A percentile compares a stretch with the other conserved stretches of the same genome.
These are phyloP conservation scores for Podargus strigoides DNA, from an alignment of 2,797 vertebrate genomes.

Conservation along the genomic window DNA sequence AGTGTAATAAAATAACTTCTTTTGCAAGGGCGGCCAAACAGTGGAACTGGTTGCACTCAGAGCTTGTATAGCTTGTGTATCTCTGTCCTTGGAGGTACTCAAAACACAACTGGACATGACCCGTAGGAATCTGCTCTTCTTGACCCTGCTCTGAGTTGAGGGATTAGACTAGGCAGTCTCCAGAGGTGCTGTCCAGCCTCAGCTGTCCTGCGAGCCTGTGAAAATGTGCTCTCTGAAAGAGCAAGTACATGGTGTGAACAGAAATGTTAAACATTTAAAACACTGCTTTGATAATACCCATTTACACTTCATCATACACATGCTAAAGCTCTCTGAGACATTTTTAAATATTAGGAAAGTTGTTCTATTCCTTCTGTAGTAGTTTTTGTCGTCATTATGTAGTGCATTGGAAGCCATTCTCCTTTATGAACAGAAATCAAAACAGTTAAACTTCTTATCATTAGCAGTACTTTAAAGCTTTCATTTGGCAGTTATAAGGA, in stretches of 20 bases:
- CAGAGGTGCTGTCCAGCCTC: not conserved
- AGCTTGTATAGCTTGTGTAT: not conserved
- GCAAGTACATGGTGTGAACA: not conserved
- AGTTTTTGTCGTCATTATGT: not conserved
- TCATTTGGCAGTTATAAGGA: not conserved
- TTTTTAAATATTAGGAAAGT: conserved; percentile 27
- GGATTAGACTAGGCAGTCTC: not conserved
- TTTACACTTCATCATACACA: not conserved
- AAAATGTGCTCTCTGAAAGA: not conserved
- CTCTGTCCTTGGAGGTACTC: not conserved
- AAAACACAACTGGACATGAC: not conserved
- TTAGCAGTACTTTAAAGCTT: not conserved
- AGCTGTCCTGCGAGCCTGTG: not conserved
- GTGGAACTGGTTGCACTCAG: not conserved
- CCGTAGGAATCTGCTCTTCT: not conserved
- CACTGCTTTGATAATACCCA: not conserved
- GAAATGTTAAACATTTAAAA: not conserved
- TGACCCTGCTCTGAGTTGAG: not conserved
- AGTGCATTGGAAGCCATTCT: not conserved
- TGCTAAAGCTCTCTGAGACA: not conserved
- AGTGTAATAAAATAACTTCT: not conserved
- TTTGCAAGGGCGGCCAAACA: not conserved
- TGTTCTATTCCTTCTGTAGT: conserved; percentile 16
- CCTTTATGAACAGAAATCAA: not conserved
- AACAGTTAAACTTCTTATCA: not conserved